Evolutionary conservation across 2,113 vertebrate species (phyloP).

Genomic region (Cryptomyrus ogoouensis): DNA sequence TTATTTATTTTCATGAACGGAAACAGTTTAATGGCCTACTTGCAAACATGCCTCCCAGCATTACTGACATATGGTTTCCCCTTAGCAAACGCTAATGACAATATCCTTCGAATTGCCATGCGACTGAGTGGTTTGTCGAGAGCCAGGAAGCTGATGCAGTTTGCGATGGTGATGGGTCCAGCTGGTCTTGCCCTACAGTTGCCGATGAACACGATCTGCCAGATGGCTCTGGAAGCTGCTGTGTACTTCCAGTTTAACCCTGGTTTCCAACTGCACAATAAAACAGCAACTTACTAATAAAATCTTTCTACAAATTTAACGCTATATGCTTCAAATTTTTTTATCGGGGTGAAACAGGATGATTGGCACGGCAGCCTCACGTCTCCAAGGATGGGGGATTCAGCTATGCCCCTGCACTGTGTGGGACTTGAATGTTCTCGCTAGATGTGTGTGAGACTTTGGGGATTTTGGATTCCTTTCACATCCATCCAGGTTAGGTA

Average conservation of each 20-base stretch:
- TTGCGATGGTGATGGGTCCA: not conserved
- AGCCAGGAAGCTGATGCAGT: not conserved
- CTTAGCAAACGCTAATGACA: slow-evolving; percentile 8
- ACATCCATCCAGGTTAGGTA: not conserved
- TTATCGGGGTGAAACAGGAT: not conserved
- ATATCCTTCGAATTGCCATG: not conserved
- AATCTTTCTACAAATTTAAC: not conserved
- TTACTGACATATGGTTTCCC: slow-evolving; percentile 1
- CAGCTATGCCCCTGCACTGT: not conserved
- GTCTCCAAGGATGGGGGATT: not conserved
- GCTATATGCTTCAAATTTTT: not conserved
- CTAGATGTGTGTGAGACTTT: not conserved
- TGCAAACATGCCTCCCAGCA: not conserved
- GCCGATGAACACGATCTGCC: not conserved
- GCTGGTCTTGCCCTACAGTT: slow-evolving; percentile 6
- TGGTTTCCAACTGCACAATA: not conserved
- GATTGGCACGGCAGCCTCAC: not conserved
- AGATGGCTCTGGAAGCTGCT: not conserved
- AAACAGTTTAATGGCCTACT: not conserved
- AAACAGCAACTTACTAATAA: not conserved
- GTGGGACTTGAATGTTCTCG: not conserved
- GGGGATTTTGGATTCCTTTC: not conserved
- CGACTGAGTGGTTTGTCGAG: not conserved
- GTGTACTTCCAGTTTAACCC: not conserved
- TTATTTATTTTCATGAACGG: not conserved